These are phyloP conservation scores for Pseudochromis fuscus DNA, from an alignment of 2,797 vertebrate genomes.

Conservation along the genomic window DNA sequence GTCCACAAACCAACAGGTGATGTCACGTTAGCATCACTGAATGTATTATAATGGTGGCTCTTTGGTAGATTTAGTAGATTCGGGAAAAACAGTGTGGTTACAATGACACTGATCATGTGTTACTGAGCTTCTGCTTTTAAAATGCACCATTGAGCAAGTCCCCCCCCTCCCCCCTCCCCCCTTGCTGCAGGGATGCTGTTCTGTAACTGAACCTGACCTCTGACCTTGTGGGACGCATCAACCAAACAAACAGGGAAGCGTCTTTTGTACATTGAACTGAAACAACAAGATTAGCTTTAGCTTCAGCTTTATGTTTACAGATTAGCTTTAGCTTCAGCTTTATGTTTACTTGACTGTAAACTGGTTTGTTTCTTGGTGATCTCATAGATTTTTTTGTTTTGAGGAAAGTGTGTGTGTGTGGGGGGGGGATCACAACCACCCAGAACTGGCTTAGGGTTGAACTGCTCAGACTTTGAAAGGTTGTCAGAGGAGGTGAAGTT, in stretches of 20 bases:
- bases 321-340: no score
- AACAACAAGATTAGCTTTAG: no score
- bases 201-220: constrained; percentile 31
- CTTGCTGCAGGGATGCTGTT: neutral
- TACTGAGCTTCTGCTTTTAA: neutral
- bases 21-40: no score
- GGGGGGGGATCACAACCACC: neutral
- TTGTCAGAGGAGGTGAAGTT: constrained; percentile 38
- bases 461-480: constrained; percentile 7
- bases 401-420: no score
- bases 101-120: neutral
- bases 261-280: no score
- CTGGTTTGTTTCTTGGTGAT: neutral
- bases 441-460: neutral
- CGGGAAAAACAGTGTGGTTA: no score
- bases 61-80: no score
- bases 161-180: neutral
- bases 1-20: no score
- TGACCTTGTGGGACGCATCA: neutral
- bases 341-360: neutral
- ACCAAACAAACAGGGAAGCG: neutral
- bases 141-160: neutral
- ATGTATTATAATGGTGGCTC: no score
- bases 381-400: no score
- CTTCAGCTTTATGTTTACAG: no score